Evolutionary conservation across 2,888 invertebrate genomes (phyloP), one percentile per base, ranked within the genome.

Genomic region (Strigamia crassipes): DNA sequence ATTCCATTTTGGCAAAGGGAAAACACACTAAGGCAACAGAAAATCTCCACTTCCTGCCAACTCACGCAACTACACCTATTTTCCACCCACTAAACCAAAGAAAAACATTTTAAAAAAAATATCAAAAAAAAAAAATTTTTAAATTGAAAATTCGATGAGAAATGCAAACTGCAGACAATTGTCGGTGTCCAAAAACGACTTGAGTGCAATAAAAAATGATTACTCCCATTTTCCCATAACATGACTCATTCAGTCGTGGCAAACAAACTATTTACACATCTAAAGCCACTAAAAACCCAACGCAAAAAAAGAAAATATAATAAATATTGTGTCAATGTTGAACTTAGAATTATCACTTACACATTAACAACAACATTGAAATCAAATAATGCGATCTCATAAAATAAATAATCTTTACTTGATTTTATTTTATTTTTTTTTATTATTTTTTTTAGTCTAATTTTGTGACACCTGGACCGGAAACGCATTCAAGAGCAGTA

Each of bases 371-470:
- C 38, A 46, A n/a, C 46, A n/a, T 13, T 46, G 46, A 46, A 46
- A 46, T 46, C 46, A n/a, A n/a, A 46, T 46, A 46, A 46, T 46
- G 38, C 10, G 8, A 38, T 38, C 38, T 38, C 38, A 38, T 38
- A 9, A 38, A 10, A 38, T 38, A 38, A 38, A 38, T 38, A 38
- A 34, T 34, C 6, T 34, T 34, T 34, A 5, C n/a, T 27, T 27
- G 3, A 42, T 46, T 46, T 46, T 56, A n/a, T 27, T 73, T 73
- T 8, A 10, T 73, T 23, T 31, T 27, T 82, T 83, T 85, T 96
- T 96, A 87, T 96, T 83, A 93, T 90, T 88, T 96, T 97, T 86
- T 93, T 94, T 83, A 96, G 88, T 84, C 94, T 92, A 91, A 96
- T 92, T 83, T 88, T 88, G 83, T 85, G n/a, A 85, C 86, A 56